phyloP scores from a whole-genome alignment of 2,113 vertebrate genomes.

The Semicossyphus pulcher region DNA sequence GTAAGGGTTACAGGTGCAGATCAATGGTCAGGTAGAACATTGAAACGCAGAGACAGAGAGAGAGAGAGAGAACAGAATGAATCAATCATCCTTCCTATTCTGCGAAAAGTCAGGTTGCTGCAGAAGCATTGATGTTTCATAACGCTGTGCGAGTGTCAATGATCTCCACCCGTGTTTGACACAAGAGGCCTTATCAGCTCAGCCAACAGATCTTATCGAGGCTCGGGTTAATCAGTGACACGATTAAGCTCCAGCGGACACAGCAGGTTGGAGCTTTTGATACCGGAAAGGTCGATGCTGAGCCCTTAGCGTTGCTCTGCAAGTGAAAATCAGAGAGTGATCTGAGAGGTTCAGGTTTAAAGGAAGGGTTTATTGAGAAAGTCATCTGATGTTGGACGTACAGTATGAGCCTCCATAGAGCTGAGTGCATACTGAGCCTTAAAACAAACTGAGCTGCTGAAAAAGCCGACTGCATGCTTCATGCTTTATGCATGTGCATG shows the following conservation, averaged over 20 bases:
- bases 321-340: neutral
- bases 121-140: conserved; percentile 70
- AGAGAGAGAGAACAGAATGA: conserved; percentile 40
- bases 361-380: conserved; percentile 17
- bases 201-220: conserved; percentile 76
- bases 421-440: neutral
- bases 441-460: neutral
- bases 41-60: no score
- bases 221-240: conserved; percentile 79
- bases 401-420: conserved; percentile 14
- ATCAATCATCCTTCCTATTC: conserved; percentile 59
- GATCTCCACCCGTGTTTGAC: conserved; percentile 80
- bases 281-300: conserved; percentile 55
- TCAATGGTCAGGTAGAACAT: conserved; percentile 23
- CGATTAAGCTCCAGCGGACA: neutral
- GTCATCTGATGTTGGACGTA: neutral
- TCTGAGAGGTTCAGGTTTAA: conserved; percentile 4
- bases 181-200: conserved; percentile 76
- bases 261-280: conserved; percentile 46
- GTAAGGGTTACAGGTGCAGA: conserved; percentile 7
- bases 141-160: conserved; percentile 77
- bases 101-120: conserved; percentile 62
- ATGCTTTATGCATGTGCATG: neutral
- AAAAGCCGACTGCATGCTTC: neutral
- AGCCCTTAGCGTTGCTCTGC: neutral